Evolutionary conservation across 1,140 invertebrate genomes (phyloP), one percentile per base, ranked within the genome.

Genomic region (Pinna nobilis): DNA sequence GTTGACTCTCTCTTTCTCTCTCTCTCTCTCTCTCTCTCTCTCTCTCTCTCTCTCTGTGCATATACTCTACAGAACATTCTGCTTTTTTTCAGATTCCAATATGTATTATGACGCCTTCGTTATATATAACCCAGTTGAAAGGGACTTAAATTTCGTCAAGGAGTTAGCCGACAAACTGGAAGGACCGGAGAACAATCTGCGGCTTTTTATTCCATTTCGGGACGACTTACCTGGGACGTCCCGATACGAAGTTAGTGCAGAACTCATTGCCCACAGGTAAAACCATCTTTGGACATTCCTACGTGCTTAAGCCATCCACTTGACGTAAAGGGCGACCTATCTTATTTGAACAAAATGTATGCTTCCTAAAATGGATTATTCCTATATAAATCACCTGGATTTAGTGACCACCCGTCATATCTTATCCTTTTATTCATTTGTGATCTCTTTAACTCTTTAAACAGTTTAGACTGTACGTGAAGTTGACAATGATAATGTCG

Each of bases 251-350:
- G 28, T 67, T 23, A 51, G 50, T 28, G 70, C 63, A 41, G 53
- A 66, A 15, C 66, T 67, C 30, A 73, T 73, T 32, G 70, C 63
- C 11, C 60, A 59, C n/a, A 66, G 57, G 70, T 73, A 73, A 1
- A 30, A 11, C 25, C 18, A 20, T 50, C 18, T 18, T 20, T 18
- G 15, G 15, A 47, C 4, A 18, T 47, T 15, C 4, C 15, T 18
- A 47, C 4, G 44, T 47, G 5, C 20, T 47, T 47, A 20, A 3
- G 20, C 20, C 15, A 47, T 47, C 20, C 15, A 9, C 20, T 47
- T 47, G 20, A 47, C 15, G 20, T 18, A 18, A 47, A 11, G 1
- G 20, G 20, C 44, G 20, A 47, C 15, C 44, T 47, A 4, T 20
- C 44, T 47, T 18, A 47, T 47, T 47, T 15, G 15, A 47, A n/a